phyloP scores from a whole-genome alignment of 2,113 vertebrate genomes.

The Sus scrofa region DNA sequence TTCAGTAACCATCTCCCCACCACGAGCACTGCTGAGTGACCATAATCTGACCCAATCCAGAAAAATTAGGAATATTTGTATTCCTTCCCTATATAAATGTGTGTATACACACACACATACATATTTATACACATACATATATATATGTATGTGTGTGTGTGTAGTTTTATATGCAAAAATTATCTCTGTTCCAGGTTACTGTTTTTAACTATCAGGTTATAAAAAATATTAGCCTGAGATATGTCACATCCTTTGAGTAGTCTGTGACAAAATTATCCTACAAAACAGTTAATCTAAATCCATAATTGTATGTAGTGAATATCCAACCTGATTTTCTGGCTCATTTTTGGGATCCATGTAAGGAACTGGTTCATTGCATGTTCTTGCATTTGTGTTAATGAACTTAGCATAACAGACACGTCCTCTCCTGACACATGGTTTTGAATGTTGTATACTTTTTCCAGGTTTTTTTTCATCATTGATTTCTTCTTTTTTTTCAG shows the following conservation, averaged over 20 bases:
- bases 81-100: not conserved
- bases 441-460: constrained; percentile 47
- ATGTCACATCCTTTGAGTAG: constrained; percentile 30
- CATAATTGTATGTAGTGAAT: constrained; percentile 53
- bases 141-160: no score
- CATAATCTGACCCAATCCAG: not conserved
- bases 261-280: constrained; percentile 38
- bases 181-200: not conserved
- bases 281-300: constrained; percentile 47
- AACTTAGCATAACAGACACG: constrained; percentile 82
- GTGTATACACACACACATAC: not conserved
- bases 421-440: constrained; percentile 69
- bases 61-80: not conserved
- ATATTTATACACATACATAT: no score
- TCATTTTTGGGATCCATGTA: constrained; percentile 76
- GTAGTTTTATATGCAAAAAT: not conserved
- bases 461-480: constrained; percentile 44
- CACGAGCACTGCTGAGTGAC: not conserved
- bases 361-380: constrained; percentile 84
- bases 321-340: constrained; percentile 79
- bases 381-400: constrained; percentile 84
- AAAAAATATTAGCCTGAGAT: not conserved
- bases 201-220: constrained; percentile 51
- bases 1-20: not conserved
- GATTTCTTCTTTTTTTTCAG: constrained; percentile 67